Evolutionary conservation across 2,797 vertebrate genomes (phyloP).

Genomic region (Coregonus ussuriensis): DNA sequence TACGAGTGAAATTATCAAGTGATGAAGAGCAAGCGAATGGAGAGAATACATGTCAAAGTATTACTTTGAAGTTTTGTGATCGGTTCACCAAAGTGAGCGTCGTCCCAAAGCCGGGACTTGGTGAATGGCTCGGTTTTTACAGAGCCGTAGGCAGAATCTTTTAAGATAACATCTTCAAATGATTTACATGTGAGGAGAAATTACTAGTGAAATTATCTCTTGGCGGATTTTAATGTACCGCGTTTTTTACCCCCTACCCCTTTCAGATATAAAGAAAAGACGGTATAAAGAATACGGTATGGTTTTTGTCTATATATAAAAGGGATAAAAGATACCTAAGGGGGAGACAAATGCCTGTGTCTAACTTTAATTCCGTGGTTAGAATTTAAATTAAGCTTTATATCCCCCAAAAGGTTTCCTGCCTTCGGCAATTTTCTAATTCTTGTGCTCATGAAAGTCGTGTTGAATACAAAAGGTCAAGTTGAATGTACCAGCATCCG

Average conservation of each 20-base stretch:
- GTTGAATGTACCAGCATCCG: background rate
- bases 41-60: background rate
- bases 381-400: background rate
- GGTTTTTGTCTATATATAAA: background rate
- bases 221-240: background rate
- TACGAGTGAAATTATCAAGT: background rate
- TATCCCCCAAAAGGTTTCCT: background rate
- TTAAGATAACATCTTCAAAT: too few relatives aligned
- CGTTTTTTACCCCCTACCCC: background rate
- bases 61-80: background rate
- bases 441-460: background rate
- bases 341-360: background rate
- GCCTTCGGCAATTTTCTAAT: background rate
- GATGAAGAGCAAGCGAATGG: background rate
- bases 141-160: background rate
- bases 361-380: constrained; percentile 2
- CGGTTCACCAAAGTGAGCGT: background rate
- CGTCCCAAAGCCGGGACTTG: background rate
- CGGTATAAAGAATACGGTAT: background rate
- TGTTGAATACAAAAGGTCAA: constrained; percentile 2
- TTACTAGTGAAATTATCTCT: background rate
- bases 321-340: background rate
- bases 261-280: background rate
- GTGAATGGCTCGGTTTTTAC: background rate
- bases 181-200: too few relatives aligned